Conservation (phyloP, 1,140 invertebrate genomes). For the Heterodera schachtii region DNA sequence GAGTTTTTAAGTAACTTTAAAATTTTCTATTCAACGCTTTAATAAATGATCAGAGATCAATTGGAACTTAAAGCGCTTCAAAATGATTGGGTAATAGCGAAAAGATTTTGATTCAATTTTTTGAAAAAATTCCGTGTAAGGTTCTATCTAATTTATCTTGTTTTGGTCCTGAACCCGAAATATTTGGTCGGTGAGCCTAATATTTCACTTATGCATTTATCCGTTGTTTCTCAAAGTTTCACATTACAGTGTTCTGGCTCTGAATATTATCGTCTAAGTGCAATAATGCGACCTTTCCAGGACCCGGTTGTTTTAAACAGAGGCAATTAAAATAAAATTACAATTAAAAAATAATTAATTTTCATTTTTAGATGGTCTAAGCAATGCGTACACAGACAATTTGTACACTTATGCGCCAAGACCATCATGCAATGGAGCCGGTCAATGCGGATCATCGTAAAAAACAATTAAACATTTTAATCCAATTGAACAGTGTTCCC, state of each 20-base stretch:
- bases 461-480: not conserved
- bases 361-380: conserved; percentile 58
- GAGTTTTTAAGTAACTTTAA: conserved; percentile 21
- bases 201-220: too few relatives aligned
- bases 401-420: conserved; percentile 59
- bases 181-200: too few relatives aligned
- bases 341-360: conserved; percentile 33
- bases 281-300: conserved; percentile 50
- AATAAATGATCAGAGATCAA: too few relatives aligned
- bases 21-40: too few relatives aligned
- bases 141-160: too few relatives aligned
- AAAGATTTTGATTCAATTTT: too few relatives aligned
- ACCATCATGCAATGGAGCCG: conserved; percentile 44
- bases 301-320: not conserved
- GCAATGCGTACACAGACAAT: conserved; percentile 60
- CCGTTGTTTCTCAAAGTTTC: too few relatives aligned
- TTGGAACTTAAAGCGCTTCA: too few relatives aligned
- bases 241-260: conserved; percentile 31
- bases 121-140: too few relatives aligned
- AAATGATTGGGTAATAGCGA: too few relatives aligned
- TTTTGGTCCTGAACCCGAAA: too few relatives aligned
- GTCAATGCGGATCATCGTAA: conserved; percentile 58
- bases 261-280: conserved; percentile 52
- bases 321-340: conserved; percentile 8
- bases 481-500: too few relatives aligned